Base-by-base conservation (phyloP, 2,113 vertebrate species). In the Gymnocephalus cernua region DNA sequence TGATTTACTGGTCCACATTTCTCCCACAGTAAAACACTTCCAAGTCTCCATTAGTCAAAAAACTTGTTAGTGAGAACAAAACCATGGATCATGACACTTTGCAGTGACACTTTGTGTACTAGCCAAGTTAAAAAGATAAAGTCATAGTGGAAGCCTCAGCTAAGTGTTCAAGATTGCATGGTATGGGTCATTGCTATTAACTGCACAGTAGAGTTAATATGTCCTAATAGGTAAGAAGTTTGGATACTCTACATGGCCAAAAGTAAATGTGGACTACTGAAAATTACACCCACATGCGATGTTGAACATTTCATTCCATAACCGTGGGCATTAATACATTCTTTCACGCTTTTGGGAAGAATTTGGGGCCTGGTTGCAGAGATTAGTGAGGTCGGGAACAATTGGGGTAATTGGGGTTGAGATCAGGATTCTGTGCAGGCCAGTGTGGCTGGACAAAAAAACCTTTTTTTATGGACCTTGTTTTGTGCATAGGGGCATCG, bases 111-210 rank as follows among this genome's bases (percentile, higher is more conserved):
- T 69, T 38, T 73, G 68, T 54, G 13, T 15, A 29, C 61, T 12
- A 27, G 61, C 79, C 27, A 51, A 71, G 80, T 68, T 66, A 77
- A 68, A 73, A 80, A 73, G 68, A 81, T 73, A 57, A 67, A 29
- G 41, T 21, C 6, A 4, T 15, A 44, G 21, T 38, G 21, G 50
- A 57, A 51, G 66, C 32, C 58, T 44, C 8, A 65, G 51, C 66
- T 57, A 59, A 64, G 56, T 44, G 50, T 21, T 69, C 6, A 14
- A 65, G 53, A 78, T 48, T 41, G 45, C 41, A 23, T 15, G n/a
- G 15, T 19, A 19, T 71, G 51, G 58, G 74, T 83, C 4, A 27
- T 53, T 35, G 21, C 44, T 59, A 6, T 50, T 41, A 58, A 63
- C 45, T 67, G 25, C 41, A 50, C 19, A 64, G 23, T 15, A 6